Percentiles rank a stretch among this genome's conserved stretches.
These are phyloP conservation scores for Melanogrammus aeglefinus DNA, from an alignment of 2,797 vertebrate species.

Conservation along the genomic window DNA sequence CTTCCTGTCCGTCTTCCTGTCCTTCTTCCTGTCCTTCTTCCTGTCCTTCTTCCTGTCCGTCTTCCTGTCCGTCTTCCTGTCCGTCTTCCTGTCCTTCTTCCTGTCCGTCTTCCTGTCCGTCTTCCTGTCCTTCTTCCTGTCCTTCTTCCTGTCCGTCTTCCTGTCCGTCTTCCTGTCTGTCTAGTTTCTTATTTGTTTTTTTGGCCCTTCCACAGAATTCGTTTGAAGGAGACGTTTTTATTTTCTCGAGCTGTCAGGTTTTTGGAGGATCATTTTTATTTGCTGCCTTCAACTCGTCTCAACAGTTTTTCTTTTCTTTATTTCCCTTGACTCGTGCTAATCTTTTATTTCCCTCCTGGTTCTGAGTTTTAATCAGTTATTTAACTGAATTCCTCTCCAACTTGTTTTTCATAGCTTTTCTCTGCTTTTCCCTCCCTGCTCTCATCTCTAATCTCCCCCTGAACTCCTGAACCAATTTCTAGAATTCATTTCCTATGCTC, in stretches of 20 bases:
- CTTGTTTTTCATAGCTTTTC: slow-evolving; percentile 2
- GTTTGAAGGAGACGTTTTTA: neutral
- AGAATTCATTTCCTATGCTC: neutral
- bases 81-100: too few species aligned
- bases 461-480: neutral
- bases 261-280: slow-evolving; percentile 29
- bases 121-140: too few species aligned
- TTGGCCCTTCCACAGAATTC: slow-evolving; percentile 33
- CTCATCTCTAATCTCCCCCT: neutral
- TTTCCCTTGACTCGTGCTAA: neutral
- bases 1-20: too few species aligned
- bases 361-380: slow-evolving; percentile 17
- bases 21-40: too few species aligned
- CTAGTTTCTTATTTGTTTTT: slow-evolving; percentile 43
- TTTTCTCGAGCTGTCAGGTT: slow-evolving; percentile 27
- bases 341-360: neutral
- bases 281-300: neutral
- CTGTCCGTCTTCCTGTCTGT: slow-evolving; percentile 38
- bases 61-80: too few species aligned
- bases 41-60: too few species aligned
- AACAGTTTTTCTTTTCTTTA: neutral
- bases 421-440: neutral
- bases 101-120: too few species aligned
- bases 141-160: too few species aligned
- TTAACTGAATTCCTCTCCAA: slow-evolving; percentile 10